Base-by-base conservation (phyloP, 2,888 invertebrate genomes). In the Formica aserva region DNA sequence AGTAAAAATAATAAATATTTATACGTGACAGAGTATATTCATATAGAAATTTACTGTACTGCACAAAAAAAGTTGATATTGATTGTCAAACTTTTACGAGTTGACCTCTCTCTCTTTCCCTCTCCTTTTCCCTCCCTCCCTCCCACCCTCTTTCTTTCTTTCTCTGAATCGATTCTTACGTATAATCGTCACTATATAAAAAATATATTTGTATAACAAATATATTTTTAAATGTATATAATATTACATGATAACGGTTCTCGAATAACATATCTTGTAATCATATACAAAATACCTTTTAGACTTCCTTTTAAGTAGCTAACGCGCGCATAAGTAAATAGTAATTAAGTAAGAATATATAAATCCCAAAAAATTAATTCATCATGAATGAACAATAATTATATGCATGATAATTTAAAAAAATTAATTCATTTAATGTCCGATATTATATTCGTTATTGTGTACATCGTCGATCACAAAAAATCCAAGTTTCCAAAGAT, bases 1-100 rank as follows among this genome's bases (percentile, higher is more conserved):
- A 90, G 85, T 93, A 93, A 92, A 93, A 93, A 92, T 94, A 93
- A 94, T 94, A 94, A 94, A 94, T 94, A 94, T 94, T 90, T 94
- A 94, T 94, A 93, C 77, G 82, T 87, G 87, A 90, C 89, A 71
- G 88, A 89, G 90, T 90, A 48, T 66, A 67, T 76, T 77, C 91
- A 91, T 91, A 92, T 88, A 92, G 91, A 91, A 92, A 92, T 87
- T 92, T 92, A 93, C 48, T 52, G 92, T 93, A 92, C 92, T 87
- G 90, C 90, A 85, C 88, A 91, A 92, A 52, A 91, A 92, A 92
- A 91, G 91, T 92, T 91, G 91, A 89, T 86, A 83, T 77, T 93
- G 93, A 93, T 93, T 92, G 93, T 93, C 92, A 89, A 91, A 92
- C 87, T 87, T 88, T n/a, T n/a, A 86, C 87, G 91, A 91, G 88